Evolutionary conservation across 2,888 invertebrate species (phyloP).

Genomic region (Crematogaster levior): DNA sequence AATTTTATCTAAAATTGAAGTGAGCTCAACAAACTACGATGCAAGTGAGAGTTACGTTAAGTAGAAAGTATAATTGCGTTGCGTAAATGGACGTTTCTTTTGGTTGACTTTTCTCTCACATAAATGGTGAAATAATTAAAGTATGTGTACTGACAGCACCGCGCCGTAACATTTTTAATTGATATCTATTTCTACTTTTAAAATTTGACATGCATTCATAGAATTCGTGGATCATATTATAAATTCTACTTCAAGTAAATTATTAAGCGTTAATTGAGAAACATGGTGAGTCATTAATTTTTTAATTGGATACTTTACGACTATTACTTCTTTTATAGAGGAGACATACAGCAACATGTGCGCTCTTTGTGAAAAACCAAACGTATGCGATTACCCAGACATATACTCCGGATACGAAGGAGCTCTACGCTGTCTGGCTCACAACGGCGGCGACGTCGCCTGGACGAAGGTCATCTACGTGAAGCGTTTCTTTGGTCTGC

Average conservation of each 20-base stretch:
- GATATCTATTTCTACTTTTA: background rate
- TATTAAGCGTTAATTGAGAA: background rate
- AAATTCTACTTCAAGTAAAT: background rate
- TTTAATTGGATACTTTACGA: background rate
- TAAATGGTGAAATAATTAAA: background rate
- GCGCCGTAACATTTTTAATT: background rate
- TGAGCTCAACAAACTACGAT: background rate
- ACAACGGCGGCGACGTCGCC: constrained; percentile 94
- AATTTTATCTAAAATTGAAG: background rate
- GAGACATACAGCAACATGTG: constrained; percentile 92
- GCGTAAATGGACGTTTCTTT: background rate
- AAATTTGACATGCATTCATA: background rate
- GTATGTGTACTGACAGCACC: background rate
- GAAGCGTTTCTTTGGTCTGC: constrained; percentile 92
- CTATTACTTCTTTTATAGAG: constrained; percentile 86
- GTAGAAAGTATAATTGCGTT: constrained; percentile 28
- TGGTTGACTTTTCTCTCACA: background rate
- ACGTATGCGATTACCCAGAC: constrained; percentile 93
- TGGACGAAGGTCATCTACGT: constrained; percentile 94
- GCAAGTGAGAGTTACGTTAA: background rate
- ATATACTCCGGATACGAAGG: constrained; percentile 95
- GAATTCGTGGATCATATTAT: background rate
- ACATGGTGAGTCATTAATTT: background rate
- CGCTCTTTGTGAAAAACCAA: constrained; percentile 91
- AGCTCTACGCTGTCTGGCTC: constrained; percentile 92